phyloP scores from a whole-genome alignment of 2,113 vertebrate genomes.

The Sciurus niger region DNA sequence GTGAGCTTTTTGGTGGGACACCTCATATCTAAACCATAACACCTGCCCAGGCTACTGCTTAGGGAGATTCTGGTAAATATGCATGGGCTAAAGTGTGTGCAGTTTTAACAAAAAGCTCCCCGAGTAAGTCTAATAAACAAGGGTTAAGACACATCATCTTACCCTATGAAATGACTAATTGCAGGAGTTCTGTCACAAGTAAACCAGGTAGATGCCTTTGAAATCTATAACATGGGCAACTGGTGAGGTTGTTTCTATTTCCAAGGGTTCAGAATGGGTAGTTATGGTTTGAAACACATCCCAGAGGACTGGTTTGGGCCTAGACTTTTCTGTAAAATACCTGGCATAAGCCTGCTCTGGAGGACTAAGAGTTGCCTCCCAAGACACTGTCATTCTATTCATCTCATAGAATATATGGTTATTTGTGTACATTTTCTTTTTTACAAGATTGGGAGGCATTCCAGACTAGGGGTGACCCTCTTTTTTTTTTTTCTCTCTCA shows the following conservation, averaged over 20 bases:
- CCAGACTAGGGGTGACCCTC: not conserved
- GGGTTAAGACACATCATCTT: conserved; percentile 2
- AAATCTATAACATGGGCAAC: not conserved
- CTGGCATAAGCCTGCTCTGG: not conserved
- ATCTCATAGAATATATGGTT: not conserved
- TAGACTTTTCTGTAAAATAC: not conserved
- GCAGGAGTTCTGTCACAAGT: not conserved
- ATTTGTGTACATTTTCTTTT: conserved; percentile 14
- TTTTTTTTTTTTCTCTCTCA: not conserved
- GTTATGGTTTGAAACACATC: not conserved
- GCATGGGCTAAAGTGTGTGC: not conserved
- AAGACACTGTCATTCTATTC: not conserved
- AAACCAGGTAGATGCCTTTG: not conserved
- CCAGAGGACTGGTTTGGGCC: not conserved
- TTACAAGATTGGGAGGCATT: conserved; percentile 6
- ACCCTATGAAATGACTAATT: conserved; percentile 11
- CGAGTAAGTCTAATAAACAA: not conserved
- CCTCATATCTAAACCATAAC: not conserved
- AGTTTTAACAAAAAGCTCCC: conserved; percentile 24
- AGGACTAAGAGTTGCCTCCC: not conserved
- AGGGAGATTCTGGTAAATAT: conserved; percentile 35
- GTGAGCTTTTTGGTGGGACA: too few species aligned
- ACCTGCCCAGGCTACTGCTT: not conserved
- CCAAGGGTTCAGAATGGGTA: not conserved
- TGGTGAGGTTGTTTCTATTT: conserved; percentile 4